Percentiles rank a stretch among this genome's conserved stretches.
These are phyloP conservation scores for Idaea aversata DNA, from an alignment of 2,888 invertebrate genomes.

Conservation along the genomic window DNA sequence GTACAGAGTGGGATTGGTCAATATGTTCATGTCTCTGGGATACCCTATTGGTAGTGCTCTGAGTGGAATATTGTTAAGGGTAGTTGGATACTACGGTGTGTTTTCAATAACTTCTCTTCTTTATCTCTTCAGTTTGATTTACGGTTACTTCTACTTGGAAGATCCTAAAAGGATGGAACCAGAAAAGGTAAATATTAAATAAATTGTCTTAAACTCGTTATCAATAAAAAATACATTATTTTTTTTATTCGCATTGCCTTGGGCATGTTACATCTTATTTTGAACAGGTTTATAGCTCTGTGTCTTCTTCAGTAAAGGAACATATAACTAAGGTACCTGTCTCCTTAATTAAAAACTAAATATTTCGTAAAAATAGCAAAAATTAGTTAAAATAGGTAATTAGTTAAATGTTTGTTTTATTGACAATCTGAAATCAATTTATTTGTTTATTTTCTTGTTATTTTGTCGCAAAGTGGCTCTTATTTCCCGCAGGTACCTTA, in stretches of 20 bases:
- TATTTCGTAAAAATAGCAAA: too few relatives aligned
- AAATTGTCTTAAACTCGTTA: too few relatives aligned
- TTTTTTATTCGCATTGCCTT: neutral
- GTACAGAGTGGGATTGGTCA: constrained; percentile 90
- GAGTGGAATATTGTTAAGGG: constrained; percentile 86
- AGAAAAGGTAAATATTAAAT: constrained; percentile 43
- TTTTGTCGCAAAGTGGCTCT: too few relatives aligned
- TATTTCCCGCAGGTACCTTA: neutral
- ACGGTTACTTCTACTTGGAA: constrained; percentile 85
- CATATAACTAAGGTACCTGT: too few relatives aligned
- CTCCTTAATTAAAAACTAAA: too few relatives aligned
- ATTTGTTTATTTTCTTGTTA: too few relatives aligned
- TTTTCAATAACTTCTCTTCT: constrained; percentile 86
- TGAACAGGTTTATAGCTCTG: too few relatives aligned
- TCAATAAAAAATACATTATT: neutral
- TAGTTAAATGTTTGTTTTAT: too few relatives aligned
- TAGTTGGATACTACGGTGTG: constrained; percentile 90
- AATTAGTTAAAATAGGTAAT: too few relatives aligned
- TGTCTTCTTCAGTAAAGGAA: too few relatives aligned
- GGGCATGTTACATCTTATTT: neutral
- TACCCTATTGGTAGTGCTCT: constrained; percentile 92
- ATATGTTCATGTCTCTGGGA: constrained; percentile 92
- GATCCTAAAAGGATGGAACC: constrained; percentile 75
- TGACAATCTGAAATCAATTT: too few relatives aligned
- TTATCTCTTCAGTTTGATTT: constrained; percentile 86